A percentile compares a stretch with the other conserved stretches of the same genome.
phyloP scores from a whole-genome alignment of 2,797 vertebrate species.

The Rhodeus uyekii region DNA sequence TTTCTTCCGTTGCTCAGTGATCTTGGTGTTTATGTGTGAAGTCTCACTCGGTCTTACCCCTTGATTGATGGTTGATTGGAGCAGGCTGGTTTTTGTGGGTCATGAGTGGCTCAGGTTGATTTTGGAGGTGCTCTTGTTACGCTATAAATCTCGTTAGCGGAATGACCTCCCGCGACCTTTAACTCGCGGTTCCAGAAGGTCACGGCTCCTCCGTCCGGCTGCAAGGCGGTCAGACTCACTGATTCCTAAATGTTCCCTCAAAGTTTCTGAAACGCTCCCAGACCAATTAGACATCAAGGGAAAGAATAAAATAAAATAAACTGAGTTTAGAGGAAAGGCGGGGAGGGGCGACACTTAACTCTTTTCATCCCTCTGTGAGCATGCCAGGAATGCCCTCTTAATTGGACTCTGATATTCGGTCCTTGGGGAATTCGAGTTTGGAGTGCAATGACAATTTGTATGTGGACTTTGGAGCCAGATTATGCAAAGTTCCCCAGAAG shows the following conservation, averaged over 20 bases:
- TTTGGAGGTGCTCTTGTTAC: conserved; percentile 27
- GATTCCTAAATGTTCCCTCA: conserved; percentile 33
- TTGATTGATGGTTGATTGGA: conserved; percentile 42
- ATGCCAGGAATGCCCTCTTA: conserved; percentile 72
- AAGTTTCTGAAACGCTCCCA: conserved; percentile 55
- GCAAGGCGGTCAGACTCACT: conserved; percentile 27
- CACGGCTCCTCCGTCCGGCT: conserved; percentile 13
- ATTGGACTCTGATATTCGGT: conserved; percentile 68
- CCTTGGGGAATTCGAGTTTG: conserved; percentile 52
- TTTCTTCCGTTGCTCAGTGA: conserved; percentile 17
- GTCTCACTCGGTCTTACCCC: not conserved
- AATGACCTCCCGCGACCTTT: conserved; percentile 50
- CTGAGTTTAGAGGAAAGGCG: conserved; percentile 58
- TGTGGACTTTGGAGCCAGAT: conserved; percentile 15
- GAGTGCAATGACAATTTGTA: not conserved
- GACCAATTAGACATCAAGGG: conserved; percentile 66
- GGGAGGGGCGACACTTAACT: conserved; percentile 45
- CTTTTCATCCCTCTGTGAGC: conserved; percentile 63
- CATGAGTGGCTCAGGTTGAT: conserved; percentile 12
- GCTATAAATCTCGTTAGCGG: conserved; percentile 34
- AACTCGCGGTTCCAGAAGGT: conserved; percentile 50
- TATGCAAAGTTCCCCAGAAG: too few species aligned
- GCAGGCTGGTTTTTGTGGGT: conserved; percentile 25
- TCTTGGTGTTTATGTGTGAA: conserved; percentile 37
- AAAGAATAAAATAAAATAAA: conserved; percentile 62